Evolutionary conservation across 53 echinoderm and acorn worm genomes (phyloP), one percentile per base, ranked within the genome.

Genomic region (Stichopus horrens): DNA sequence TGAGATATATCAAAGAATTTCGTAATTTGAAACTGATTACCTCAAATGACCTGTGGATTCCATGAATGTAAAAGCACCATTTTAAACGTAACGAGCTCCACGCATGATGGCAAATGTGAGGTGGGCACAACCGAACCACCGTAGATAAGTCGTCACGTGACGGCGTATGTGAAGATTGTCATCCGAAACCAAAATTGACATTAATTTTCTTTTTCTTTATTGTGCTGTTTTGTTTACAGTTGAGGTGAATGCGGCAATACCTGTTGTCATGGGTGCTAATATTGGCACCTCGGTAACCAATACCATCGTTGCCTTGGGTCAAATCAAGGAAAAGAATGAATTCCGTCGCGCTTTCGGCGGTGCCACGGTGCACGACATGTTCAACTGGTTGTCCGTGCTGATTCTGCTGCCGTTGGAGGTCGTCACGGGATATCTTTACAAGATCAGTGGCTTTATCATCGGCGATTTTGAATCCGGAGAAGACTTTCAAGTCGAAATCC

Each of bases 311-410:
- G 86, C 98, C 10, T 80, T 96, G 21, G 96, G 94, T 14, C 96
- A 96, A 68, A 88, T 79, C 9, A 65, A 89, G 77, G 86, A 96
- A 23, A 93, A 92, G 59, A 85, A 98, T 58, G 93, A 96, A 73
- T 96, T 98, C 80, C 98, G 98, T 9, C 96, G 98, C 13, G 98
- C 98, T 0, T 98, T 98, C 83, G 97, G 95, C 10, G 95, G 95
- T 55, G 95, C 95, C 55, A 98, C 95, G 21, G 94, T 97, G 21
- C 98, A 98, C 78, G 98, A 98, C 81, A 91, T 94, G 92, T 98
- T 98, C 83, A 98, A 98, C 88, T 98, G 98, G 98, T 83, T 98
- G 66, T 75, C 92, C 1, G 98, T 98, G 52, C 8, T 93, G 5
- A 80, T 95, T 75, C 91, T 98, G 9, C 89, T 98, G 7, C 98